phyloP scores from a whole-genome alignment of 2,797 vertebrate genomes.

The Otus scops region DNA sequence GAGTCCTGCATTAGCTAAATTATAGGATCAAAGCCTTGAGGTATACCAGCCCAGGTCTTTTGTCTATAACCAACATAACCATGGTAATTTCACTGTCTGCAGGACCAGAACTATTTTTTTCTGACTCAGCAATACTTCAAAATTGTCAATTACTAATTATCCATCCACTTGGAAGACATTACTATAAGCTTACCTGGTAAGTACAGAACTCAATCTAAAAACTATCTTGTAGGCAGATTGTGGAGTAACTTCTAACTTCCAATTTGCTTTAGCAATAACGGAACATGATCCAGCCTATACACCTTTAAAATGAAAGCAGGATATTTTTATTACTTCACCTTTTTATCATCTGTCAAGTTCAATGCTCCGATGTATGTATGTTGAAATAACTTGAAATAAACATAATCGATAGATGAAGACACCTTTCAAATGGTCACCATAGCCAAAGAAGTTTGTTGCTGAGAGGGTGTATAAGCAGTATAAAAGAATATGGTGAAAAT shows the following conservation, averaged over 20 bases:
- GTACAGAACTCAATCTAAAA: background rate
- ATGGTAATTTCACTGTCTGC: background rate
- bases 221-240: background rate
- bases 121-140: background rate
- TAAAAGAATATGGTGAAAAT: background rate
- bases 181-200: background rate
- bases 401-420: background rate
- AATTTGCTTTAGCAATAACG: background rate
- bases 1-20: background rate
- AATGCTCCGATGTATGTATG: background rate
- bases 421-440: background rate
- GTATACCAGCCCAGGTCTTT: background rate
- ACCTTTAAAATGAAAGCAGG: background rate
- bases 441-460: background rate
- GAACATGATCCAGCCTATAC: background rate
- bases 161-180: background rate
- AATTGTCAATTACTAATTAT: background rate
- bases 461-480: background rate
- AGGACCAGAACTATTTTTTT: background rate
- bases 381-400: background rate
- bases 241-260: background rate
- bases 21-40: conserved; percentile 9
- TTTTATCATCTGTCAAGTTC: background rate
- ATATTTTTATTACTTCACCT: background rate
- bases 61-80: background rate